Evolutionary conservation across 2,888 invertebrate genomes (phyloP), one percentile per base, ranked within the genome.

Genomic region (Apodemia mormo): DNA sequence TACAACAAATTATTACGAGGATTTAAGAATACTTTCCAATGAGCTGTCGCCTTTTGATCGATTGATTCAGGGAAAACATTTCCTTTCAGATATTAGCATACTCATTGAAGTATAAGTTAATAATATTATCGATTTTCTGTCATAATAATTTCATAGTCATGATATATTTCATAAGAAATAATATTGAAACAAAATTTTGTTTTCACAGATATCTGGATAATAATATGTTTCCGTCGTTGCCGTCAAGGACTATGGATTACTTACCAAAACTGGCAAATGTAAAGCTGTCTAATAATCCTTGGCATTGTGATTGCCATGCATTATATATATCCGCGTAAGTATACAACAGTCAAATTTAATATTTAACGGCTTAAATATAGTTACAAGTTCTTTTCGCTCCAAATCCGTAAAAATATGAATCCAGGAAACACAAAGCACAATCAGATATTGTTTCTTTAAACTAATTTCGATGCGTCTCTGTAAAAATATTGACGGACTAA

Each of bases 271-370:
- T 97, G 67, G 93, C 94, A 7, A 95, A 95, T 66, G 94, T 97
- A 10, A 96, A 96, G 80, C 85, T 97, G 49, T 95, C 95, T 1
- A 95, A 96, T 77, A 97, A 97, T 84, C 96, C 96, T 0, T 97
- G 97, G 97, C 96, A 96, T 80, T 97, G 97, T 79, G 96, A 97
- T 82, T 97, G 97, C 80, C 95, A 95, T 76, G 95, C 96, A 49
- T 90, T 96, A 1, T 96, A 96, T 81, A 94, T 97, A 72, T 95
- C 96, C 3, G 94, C 94, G 95, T 97, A 90, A 94, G 94, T 91
- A 72, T 45, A 33, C 58, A 7, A 56, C 33, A 3, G 14, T 56
- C 10, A 10, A 45, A 45, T 45, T 1, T 7, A 22, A 6, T 8
- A 40, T 33, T 33, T 33, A 33, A 33, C 33, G 33, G 33, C 2